Evolutionary conservation across 2,888 invertebrate species (phyloP), one percentile per base, ranked within the genome.

Genomic region (Tipula helvola): DNA sequence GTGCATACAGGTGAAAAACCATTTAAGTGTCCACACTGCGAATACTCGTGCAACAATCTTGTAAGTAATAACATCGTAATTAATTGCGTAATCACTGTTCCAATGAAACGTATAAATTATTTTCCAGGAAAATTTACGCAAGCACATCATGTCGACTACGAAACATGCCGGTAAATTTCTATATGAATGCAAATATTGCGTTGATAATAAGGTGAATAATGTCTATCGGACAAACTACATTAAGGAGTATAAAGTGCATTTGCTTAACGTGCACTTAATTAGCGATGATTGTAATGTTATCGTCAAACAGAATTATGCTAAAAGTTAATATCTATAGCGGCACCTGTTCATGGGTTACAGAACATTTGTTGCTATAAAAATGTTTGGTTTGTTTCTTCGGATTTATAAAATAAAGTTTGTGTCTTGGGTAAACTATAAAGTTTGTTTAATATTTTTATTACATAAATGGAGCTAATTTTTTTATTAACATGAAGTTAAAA

Each of bases 1-100:
- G 93, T 95, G 36, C 97, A 98, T 90, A 95, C 95, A 4, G 96
- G 96, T 3, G 93, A 94, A 44, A 97, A 96, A 90, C 97, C 98
- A 0, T 97, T 96, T 91, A 93, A 93, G 86, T 98, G 98, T 91
- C 96, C 96, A 0, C 95, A 97, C 90, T 98, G 98, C 90, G 89
- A 92, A 39, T 96, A 95, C 89, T 94, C 94, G 5, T 96, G 96
- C 90, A 96, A 95, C 88, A 95, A 95, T 89, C 93, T 96, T 92
- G 96, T 96, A 91, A 93, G 93, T 89, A 39, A 87, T 83, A 39
- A 3, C 28, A 10, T 71, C 36, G 28, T 39, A 39, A 39, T 39
- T 39, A 36, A 83, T 36, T 36, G 5, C 83, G 28, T 10, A 12
- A 44, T 44, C n/a, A 52, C n/a, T 52, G 3, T 12, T 10, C 13